These are phyloP conservation scores for Eurystomus gularis DNA, from an alignment of 2,113 vertebrate species.

Conservation along the genomic window DNA sequence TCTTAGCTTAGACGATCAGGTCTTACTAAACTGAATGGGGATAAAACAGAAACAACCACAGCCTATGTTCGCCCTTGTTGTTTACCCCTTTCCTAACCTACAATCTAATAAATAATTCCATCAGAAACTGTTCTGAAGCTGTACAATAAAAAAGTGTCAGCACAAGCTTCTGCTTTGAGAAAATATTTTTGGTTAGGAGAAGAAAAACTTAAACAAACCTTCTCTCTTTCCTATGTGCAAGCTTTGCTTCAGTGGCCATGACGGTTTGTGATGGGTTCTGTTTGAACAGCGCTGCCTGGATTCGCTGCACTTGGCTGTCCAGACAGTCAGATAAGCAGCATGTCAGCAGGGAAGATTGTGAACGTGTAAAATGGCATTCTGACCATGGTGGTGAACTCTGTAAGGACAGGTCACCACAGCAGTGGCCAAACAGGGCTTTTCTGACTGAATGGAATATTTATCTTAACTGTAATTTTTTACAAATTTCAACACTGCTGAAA, in stretches of 20 bases:
- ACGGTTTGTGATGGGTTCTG: constrained; percentile 19
- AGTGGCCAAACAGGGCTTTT: not conserved
- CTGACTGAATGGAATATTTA: not conserved
- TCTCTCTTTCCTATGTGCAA: not conserved
- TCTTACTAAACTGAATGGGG: not conserved
- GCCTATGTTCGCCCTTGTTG: fast-evolving
- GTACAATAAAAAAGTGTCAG: not conserved
- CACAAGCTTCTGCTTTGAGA: constrained; percentile 4
- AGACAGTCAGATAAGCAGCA: constrained; percentile 16
- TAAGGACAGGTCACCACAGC: not conserved
- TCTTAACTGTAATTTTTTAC: not conserved
- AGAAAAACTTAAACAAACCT: constrained; percentile 17
- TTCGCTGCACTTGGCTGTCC: constrained; percentile 36
- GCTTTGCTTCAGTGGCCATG: constrained; percentile 45
- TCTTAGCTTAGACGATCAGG: not conserved
- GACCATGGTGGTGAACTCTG: not conserved
- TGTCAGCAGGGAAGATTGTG: constrained; percentile 2
- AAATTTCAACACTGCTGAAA: not conserved
- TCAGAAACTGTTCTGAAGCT: not conserved
- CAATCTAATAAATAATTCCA: not conserved
- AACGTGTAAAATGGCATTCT: not conserved
- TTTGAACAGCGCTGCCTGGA: constrained; percentile 34
- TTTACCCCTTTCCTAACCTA: not conserved
- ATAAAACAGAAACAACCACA: not conserved
- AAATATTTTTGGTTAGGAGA: constrained; percentile 24